A percentile compares a stretch with the other conserved stretches of the same genome.
phyloP scores from a whole-genome alignment of 2,888 invertebrate species.

The Malthinus flaveolus region DNA sequence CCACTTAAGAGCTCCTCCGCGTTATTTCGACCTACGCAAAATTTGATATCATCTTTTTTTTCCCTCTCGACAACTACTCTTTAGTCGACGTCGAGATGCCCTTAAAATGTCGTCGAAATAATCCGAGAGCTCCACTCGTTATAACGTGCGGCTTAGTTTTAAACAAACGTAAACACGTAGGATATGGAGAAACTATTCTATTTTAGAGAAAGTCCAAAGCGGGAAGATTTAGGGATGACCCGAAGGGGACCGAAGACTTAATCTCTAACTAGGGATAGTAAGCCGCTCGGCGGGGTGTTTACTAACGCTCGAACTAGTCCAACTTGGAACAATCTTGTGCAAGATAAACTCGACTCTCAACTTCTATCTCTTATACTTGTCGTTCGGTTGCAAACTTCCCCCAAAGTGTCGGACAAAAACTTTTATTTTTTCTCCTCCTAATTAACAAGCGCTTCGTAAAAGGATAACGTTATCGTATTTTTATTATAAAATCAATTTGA shows the following conservation, averaged over 20 bases:
- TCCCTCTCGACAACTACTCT: neutral
- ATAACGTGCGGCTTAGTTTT: neutral
- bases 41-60: conserved; percentile 3
- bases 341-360: conserved; percentile 42
- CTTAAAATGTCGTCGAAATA: neutral
- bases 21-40: neutral
- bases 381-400: conserved; percentile 23
- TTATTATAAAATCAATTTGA: conserved; percentile 13
- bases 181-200: conserved; percentile 22
- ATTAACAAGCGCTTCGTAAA: neutral
- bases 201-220: conserved; percentile 25
- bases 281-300: conserved; percentile 44
- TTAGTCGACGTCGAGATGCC: neutral
- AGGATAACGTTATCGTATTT: neutral
- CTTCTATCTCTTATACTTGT: conserved; percentile 38
- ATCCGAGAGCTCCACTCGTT: neutral
- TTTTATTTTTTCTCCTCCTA: neutral
- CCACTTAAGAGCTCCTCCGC: conserved; percentile 3
- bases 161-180: conserved; percentile 15
- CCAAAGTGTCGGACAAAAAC: neutral
- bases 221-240: conserved; percentile 36
- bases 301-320: conserved; percentile 36
- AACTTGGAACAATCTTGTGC: conserved; percentile 41
- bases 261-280: conserved; percentile 41
- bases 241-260: conserved; percentile 36